Evolutionary conservation across 2,797 vertebrate species (phyloP), one percentile per base, ranked within the genome.

Genomic region (Sparidentex hasta): DNA sequence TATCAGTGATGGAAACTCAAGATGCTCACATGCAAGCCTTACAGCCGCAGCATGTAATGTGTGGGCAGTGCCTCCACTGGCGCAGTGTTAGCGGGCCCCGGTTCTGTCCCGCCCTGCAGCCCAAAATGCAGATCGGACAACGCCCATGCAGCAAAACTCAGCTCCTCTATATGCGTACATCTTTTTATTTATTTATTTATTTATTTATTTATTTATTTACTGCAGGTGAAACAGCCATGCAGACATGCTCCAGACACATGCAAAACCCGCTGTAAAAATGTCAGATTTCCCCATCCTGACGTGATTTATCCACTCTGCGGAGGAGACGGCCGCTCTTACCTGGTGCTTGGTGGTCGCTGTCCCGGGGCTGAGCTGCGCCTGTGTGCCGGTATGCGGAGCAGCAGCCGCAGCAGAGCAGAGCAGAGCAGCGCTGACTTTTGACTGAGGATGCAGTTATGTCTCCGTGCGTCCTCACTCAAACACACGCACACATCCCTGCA

Each of bases 71-170:
- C 18, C 1, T 48, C 16, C 13, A 43, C 11, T 16, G 43, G 64
- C 63, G 65, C 74, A 79, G 65, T 38, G 8, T 17, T 5, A 59
- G 21, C 50, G 25, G 83, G 78, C 78, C 78, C 71, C 76, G 72
- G 56, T 50, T 25, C 4, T 0, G 67, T 4, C 64, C 50, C n/a
- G 43, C 18, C 18, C 83, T 67, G 85, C 88, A 81, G 73, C 57
- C 76, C 59, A 64, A 33, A 23, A 78, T 74, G 89, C 89, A 76
- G 83, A 73, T 0, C 13, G 41, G 91, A 80, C 92, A 87, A 92
- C 93, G 93, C 93, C 92, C 83, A 66, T 92, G 93, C 93, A 86
- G 87, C 86, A 91, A 33, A 80, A 84, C 56, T 48, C 56, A 51
- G 17, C 65, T 58, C 21, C 7, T 50, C 12, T 52, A 4, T 14